Base-by-base conservation (phyloP, 2,113 vertebrate genomes). In the Leucoraja erinaceus region DNA sequence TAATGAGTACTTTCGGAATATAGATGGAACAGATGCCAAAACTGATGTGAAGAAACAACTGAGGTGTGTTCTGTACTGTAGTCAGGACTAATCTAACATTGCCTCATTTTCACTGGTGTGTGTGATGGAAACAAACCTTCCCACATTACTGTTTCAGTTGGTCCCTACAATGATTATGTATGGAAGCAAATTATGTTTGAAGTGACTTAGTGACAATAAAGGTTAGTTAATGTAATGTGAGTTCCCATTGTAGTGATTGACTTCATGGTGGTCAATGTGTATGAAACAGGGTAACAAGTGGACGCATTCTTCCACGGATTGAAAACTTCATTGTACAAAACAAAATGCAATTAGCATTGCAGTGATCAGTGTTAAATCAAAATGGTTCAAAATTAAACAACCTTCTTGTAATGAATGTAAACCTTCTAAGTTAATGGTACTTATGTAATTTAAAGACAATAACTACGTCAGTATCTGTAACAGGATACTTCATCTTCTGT, bases 281-380 rank as follows among this genome's bases (percentile, higher is more conserved):
- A 94, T 54, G 96, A 98, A 97, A 99, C 98, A 99, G 98, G 99
- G 98, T 99, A 98, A 97, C 95, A 97, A 97, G 96, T 95, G 95
- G 94, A 96, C 96, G 95, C 96, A 96, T 96, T 96, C 97, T 97
- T 97, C 95, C 95, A 96, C 96, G 95, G 95, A 97, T 94, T 97
- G 96, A 97, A 95, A 96, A 95, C 95, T 96, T 96, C 96, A 95
- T 96, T 94, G 94, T 95, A 95, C 95, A 93, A 93, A 91, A 93
- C 95, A 94, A 96, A 96, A 96, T 98, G 97, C 97, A 97, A 97
- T 98, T 97, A 96, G 95, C 95, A 95, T 97, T 97, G 94, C 96
- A 96, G 94, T 96, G 97, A 97, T 97, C 97, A 96, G 97, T 97
- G 97, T 97, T 97, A 97, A 97, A 98, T 99, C 96, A 96, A 96